Percentiles rank a stretch among this genome's conserved stretches.
Conservation (phyloP, 2,888 invertebrate genomes). For the Prosapia bicincta region DNA sequence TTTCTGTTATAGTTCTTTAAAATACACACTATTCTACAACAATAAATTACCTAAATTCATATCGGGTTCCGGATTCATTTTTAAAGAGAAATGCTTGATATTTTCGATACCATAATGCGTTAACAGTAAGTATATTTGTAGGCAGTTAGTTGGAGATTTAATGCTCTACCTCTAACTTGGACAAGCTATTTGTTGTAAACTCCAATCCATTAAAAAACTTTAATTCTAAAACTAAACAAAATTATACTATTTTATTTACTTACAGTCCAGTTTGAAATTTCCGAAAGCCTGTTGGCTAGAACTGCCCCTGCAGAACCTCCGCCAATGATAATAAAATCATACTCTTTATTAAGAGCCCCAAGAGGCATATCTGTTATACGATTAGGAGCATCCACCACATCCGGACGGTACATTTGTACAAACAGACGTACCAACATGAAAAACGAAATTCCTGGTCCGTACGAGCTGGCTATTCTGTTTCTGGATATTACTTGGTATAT, state of each 20-base stretch:
- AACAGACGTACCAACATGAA: conserved; percentile 61
- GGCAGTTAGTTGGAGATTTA: too few relatives aligned
- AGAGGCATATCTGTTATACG: conserved; percentile 57
- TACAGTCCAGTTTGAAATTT: conserved; percentile 63
- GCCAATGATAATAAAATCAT: conserved; percentile 78
- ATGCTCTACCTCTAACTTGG: too few relatives aligned
- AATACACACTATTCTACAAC: too few relatives aligned
- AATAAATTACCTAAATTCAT: too few relatives aligned
- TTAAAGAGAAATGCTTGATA: too few relatives aligned
- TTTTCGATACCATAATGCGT: too few relatives aligned
- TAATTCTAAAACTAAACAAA: too few relatives aligned
- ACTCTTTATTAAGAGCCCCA: conserved; percentile 55
- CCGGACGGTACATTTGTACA: conserved; percentile 61
- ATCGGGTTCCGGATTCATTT: too few relatives aligned
- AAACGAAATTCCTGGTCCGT: conserved; percentile 63
- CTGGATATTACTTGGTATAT: conserved; percentile 19
- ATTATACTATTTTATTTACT: conserved; percentile 4
- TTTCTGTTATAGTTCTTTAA: too few relatives aligned
- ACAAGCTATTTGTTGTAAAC: too few relatives aligned
- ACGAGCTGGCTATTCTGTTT: conserved; percentile 60
- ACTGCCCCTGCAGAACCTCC: conserved; percentile 81
- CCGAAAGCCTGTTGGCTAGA: conserved; percentile 71
- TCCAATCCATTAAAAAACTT: too few relatives aligned
- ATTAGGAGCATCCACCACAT: conserved; percentile 67
- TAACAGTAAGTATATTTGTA: too few relatives aligned